These are phyloP conservation scores for Eubasilissa regina DNA, from an alignment of 1,140 invertebrate genomes.

Conservation along the genomic window DNA sequence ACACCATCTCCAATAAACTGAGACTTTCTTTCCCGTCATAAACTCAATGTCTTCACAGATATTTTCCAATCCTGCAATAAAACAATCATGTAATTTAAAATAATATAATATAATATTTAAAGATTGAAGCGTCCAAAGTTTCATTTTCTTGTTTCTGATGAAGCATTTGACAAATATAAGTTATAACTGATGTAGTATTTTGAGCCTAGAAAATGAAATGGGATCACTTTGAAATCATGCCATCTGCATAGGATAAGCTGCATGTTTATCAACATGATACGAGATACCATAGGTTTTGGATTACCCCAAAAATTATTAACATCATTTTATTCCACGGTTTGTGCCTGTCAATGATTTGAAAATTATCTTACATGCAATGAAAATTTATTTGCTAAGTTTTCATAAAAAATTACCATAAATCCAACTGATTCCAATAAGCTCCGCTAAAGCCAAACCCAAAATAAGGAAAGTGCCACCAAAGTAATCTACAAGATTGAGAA, in stretches of 20 bases:
- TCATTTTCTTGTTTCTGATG: background rate
- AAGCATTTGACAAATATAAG: background rate
- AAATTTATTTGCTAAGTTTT: too few relatives aligned
- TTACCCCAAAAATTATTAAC: too few relatives aligned
- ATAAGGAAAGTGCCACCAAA: conserved; percentile 88
- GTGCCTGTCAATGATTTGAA: too few relatives aligned
- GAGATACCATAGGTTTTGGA: too few relatives aligned
- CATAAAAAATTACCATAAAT: conserved; percentile 79
- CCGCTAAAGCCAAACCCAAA: conserved; percentile 82
- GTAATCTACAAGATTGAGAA: conserved; percentile 88
- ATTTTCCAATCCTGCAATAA: conserved; percentile 75
- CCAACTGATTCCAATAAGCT: conserved; percentile 81
- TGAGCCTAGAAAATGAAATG: too few relatives aligned
- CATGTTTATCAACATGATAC: too few relatives aligned
- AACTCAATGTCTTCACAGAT: conserved; percentile 84
- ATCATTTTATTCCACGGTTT: too few relatives aligned
- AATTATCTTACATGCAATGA: too few relatives aligned
- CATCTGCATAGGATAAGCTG: too few relatives aligned
- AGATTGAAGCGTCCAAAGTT: too few relatives aligned
- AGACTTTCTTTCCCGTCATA: conserved; percentile 82
- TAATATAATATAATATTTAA: background rate
- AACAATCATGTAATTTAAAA: background rate
- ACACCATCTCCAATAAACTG: conserved; percentile 84
- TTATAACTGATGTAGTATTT: too few relatives aligned
- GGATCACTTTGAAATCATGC: too few relatives aligned